Evolutionary conservation across 2,113 vertebrate genomes (phyloP), one percentile per base, ranked within the genome.

Genomic region (Tetrao urogallus): DNA sequence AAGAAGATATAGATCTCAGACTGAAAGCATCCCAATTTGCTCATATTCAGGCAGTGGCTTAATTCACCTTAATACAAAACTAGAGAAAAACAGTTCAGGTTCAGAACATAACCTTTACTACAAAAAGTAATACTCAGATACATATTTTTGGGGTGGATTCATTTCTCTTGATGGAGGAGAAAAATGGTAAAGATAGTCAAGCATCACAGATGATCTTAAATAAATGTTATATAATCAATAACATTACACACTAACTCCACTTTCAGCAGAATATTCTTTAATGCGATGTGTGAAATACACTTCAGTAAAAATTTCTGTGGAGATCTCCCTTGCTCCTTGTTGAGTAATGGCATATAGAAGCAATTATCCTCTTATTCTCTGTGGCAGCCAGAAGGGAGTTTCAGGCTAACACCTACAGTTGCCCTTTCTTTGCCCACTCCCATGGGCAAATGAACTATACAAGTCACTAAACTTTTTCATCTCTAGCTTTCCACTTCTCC

Each of bases 301-400:
- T 87, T 84, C 32, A 87, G 64, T 75, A 81, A 83, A 92, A 89
- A 47, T 13, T 89, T 93, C 47, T 65, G 61, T 92, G 63, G 34
- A 92, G 11, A 42, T 22, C 8, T 74, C 43, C 54, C 48, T 89
- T 28, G 38, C 12, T 63, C 45, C 83, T 70, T 80, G 40, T 57
- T 76, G 38, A 25, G 56, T 70, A 87, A 40, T 36, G 11, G 1
- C 56, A 72, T 1, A 1, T 67, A 87, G 75, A 83, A 79, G 84
- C 57, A 96, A 95, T 96, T 94, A 93, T 79, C 85, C 42, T 28
- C 13, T 80, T 70, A 66, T 86, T 86, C 90, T 88, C 78, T 86
- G 5, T 56, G 50, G 69, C 54, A 83, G 71, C 58, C 77, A 84
- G 54, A 58, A 69, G 76, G 64, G 84, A 92, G 63, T 69, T 93